Evolutionary conservation across 2,113 vertebrate species (phyloP).

Genomic region (Zapornia atra): DNA sequence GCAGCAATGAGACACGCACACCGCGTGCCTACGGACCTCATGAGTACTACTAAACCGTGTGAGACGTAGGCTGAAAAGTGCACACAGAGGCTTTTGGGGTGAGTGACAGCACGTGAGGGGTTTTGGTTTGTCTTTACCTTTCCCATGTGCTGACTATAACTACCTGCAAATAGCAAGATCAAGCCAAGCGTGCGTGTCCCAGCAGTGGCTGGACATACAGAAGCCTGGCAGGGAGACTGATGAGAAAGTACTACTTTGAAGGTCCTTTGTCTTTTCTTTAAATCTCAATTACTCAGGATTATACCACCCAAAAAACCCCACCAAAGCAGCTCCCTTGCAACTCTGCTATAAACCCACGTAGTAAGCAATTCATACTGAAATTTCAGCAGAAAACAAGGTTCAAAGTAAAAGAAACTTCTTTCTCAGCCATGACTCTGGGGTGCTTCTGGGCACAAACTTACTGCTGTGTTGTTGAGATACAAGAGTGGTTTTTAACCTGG

Average conservation of each 20-base stretch:
- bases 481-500: rapidly evolving
- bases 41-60: background rate
- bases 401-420: background rate
- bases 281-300: background rate
- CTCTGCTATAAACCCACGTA: background rate
- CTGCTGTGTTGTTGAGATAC: background rate
- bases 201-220: background rate
- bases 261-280: background rate
- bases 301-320: background rate
- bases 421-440: background rate
- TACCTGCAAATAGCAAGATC: background rate
- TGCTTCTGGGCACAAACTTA: background rate
- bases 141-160: background rate
- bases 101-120: too few relatives aligned
- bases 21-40: rapidly evolving
- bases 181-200: background rate
- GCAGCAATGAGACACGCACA: background rate
- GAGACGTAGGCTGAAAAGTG: background rate
- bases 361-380: background rate
- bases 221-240: background rate
- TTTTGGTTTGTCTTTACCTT: background rate
- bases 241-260: background rate
- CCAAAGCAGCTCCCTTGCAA: background rate
- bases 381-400: background rate
- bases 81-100: background rate